Percentiles rank a stretch among this genome's conserved stretches.
Conservation (phyloP, 2,797 vertebrate species). For the Rhinella marina region DNA sequence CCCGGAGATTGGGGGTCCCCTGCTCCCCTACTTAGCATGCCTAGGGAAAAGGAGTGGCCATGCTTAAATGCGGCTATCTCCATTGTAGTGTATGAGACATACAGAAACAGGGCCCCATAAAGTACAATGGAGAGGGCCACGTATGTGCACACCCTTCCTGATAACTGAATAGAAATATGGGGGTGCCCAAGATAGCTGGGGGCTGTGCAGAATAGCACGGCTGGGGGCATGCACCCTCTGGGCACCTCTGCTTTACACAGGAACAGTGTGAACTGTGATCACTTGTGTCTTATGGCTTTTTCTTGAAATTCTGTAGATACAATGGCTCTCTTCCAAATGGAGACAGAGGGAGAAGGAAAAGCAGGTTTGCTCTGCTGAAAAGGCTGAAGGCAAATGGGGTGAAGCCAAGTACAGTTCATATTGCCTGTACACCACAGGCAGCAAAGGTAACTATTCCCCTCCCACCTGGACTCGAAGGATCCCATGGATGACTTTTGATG, state of each 20-base stretch:
- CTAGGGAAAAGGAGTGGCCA: too few species aligned
- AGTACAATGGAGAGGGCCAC: too few species aligned
- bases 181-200: too few species aligned
- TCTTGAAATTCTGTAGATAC: conserved; percentile 79
- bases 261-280: neutral
- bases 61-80: too few species aligned
- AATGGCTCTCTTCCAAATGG: conserved; percentile 99
- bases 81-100: too few species aligned
- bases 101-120: too few species aligned
- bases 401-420: conserved; percentile 96
- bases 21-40: too few species aligned
- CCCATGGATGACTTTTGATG: neutral
- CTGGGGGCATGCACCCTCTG: too few species aligned
- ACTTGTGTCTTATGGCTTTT: neutral
- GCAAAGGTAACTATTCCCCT: conserved; percentile 85
- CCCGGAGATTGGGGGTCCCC: too few species aligned
- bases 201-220: too few species aligned
- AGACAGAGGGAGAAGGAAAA: conserved; percentile 96
- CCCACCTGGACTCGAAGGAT: neutral
- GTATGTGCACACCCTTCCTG: too few species aligned
- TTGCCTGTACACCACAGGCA: conserved; percentile 96
- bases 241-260: neutral
- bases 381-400: conserved; percentile 97
- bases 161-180: too few species aligned
- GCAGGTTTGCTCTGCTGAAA: conserved; percentile 95